These are phyloP conservation scores for Cyrtonyx montezumae DNA, from an alignment of 2,113 vertebrate genomes.

Conservation along the genomic window DNA sequence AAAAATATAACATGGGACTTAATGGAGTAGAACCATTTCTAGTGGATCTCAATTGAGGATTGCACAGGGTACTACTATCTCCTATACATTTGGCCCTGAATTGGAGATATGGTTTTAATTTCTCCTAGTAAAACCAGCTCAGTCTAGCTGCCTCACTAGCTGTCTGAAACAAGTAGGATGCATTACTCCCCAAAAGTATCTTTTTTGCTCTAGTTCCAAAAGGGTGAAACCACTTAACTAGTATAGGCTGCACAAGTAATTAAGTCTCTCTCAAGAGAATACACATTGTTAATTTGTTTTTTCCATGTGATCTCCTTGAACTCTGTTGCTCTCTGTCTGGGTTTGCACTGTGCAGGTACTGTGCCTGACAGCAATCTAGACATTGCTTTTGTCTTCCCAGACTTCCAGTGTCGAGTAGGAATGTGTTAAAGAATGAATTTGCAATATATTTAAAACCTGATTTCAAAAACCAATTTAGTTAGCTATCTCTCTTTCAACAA, in stretches of 20 bases:
- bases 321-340: background rate
- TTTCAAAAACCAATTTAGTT: slow-evolving; percentile 30
- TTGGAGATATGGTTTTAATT: background rate
- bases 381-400: background rate
- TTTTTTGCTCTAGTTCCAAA: background rate
- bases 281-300: background rate
- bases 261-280: background rate
- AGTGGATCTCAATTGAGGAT: background rate
- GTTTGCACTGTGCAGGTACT: background rate
- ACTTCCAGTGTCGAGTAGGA: background rate
- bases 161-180: background rate
- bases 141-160: background rate
- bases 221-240: background rate
- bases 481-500: slow-evolving; percentile 30
- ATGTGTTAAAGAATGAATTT: background rate
- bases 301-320: background rate
- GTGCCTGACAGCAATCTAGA: background rate
- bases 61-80: background rate
- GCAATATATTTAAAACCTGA: background rate
- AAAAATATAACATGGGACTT: background rate
- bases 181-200: background rate
- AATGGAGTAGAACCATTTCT: background rate
- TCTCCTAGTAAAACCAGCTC: background rate
- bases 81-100: background rate
- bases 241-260: background rate